Evolutionary conservation across 2,888 invertebrate species (phyloP), one percentile per base, ranked within the genome.

Genomic region (Gnatocerus cornutus): DNA sequence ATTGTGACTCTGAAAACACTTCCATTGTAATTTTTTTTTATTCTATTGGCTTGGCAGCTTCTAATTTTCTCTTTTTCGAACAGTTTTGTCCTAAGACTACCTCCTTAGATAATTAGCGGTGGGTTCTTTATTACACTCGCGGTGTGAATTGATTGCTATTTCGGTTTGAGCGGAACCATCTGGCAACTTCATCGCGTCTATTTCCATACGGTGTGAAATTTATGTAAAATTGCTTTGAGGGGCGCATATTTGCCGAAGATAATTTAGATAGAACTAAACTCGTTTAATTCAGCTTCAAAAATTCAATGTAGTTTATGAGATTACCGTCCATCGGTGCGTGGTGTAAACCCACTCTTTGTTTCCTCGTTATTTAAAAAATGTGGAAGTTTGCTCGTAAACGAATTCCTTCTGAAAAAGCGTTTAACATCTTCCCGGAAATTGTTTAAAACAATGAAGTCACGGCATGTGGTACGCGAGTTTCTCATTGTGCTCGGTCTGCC

Each of bases 381-480:
- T 41, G 5, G 10, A 10, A 41, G 41, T 3, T 13, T 1, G 1
- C 41, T 41, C 41, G 53, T 21, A 12, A 53, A 37, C 33, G 53
- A 53, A 33, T 53, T 12, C 6, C n/a, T 12, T 13, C 13, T 37
- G 7, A 3, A 39, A 55, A 55, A 41, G 46, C 37, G 37, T 37
- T 48, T 37, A 56, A 52, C 52, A 29, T 63, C 52, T 52, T 50
- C 41, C 62, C 62, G 62, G 62, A 63, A 63, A 63, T 52, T 62
- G 62, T 52, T 63, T 13, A 52, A 62, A 50, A 37, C 62, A 39
- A 50, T 33, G 46, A 62, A 52, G 62, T 62, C 62, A 52, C 62
- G 52, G 39, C 61, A 30, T 46, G 46, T 16, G 14, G 48, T 27
- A 29, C 16, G 10, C 41, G 27, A 6, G 14, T 41, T 41, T 13